phyloP scores from a whole-genome alignment of 2,113 vertebrate genomes.

The Capricornis sumatraensis region DNA sequence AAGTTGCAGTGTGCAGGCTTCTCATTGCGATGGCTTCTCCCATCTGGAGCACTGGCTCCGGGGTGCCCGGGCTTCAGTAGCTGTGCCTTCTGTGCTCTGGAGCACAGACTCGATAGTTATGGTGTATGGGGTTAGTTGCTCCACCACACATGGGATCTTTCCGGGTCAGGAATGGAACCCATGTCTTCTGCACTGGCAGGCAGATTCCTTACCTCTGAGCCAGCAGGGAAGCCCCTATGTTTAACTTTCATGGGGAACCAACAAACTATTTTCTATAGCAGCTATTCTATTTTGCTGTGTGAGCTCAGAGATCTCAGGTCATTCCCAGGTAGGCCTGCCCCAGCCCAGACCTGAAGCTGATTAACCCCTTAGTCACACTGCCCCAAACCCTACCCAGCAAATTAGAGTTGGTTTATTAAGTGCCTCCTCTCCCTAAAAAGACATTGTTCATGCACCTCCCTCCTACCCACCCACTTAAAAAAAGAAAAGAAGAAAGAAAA shows the following conservation, averaged over 20 bases:
- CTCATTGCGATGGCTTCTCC: not conserved
- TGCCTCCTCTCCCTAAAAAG: not conserved
- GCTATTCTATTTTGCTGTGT: not conserved
- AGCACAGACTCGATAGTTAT: not conserved
- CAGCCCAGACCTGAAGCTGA: not conserved
- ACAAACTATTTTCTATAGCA: not conserved
- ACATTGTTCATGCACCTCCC: not conserved
- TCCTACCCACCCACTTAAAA: not conserved
- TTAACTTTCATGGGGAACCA: not conserved
- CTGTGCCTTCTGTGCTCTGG: not conserved
- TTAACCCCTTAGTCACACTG: not conserved
- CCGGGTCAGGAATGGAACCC: accelerated
- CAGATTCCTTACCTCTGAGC: not conserved
- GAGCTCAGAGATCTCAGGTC: not conserved
- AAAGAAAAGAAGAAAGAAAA: not conserved
- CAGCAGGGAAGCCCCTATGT: not conserved
- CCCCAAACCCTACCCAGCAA: not conserved
- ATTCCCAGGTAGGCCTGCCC: not conserved
- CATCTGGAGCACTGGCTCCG: not conserved
- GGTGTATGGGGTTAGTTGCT: not conserved
- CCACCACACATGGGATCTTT: not conserved
- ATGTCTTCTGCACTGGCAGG: not conserved
- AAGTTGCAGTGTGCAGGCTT: not conserved
- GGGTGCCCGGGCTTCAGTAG: not conserved
- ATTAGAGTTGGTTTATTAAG: not conserved